Evolutionary conservation across 2,113 vertebrate species (phyloP).

Genomic region (Ceyx margarethae): DNA sequence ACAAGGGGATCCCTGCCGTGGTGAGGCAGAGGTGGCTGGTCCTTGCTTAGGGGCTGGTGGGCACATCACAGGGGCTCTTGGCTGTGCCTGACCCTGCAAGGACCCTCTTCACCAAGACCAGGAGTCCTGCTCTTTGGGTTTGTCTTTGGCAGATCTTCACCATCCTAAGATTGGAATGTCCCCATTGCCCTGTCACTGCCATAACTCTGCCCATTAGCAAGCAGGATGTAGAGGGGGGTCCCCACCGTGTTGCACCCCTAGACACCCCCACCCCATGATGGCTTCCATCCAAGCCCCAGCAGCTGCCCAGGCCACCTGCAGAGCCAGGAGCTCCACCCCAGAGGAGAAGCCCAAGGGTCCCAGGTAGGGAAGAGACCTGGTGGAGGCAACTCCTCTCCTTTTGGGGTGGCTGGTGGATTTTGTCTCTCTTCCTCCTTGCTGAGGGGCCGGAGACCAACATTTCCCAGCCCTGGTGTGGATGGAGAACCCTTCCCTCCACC

Average conservation of each 20-base stretch:
- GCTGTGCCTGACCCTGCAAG: not conserved
- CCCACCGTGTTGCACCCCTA: not conserved
- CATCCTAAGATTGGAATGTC: not conserved
- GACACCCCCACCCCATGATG: rapidly evolving
- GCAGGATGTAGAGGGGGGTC: rapidly evolving
- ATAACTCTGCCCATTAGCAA: rapidly evolving
- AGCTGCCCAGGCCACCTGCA: not conserved
- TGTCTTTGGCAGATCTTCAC: not conserved
- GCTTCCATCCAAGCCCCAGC: not conserved
- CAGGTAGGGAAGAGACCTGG: not conserved
- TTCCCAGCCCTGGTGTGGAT: not conserved
- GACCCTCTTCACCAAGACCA: too few relatives aligned
- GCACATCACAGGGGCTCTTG: rapidly evolving
- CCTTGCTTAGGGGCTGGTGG: not conserved
- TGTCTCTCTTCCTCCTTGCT: rapidly evolving
- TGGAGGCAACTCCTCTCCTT: not conserved
- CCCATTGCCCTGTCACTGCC: not conserved
- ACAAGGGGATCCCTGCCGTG: rapidly evolving
- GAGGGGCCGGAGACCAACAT: rapidly evolving
- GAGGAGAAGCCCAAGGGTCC: not conserved
- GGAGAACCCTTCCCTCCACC: not conserved
- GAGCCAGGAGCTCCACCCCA: not conserved
- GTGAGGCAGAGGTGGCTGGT: not conserved
- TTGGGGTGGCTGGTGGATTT: not conserved
- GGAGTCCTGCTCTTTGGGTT: not conserved